phyloP scores from a whole-genome alignment of 1,140 invertebrate species.

The Globodera ellingtonae region DNA sequence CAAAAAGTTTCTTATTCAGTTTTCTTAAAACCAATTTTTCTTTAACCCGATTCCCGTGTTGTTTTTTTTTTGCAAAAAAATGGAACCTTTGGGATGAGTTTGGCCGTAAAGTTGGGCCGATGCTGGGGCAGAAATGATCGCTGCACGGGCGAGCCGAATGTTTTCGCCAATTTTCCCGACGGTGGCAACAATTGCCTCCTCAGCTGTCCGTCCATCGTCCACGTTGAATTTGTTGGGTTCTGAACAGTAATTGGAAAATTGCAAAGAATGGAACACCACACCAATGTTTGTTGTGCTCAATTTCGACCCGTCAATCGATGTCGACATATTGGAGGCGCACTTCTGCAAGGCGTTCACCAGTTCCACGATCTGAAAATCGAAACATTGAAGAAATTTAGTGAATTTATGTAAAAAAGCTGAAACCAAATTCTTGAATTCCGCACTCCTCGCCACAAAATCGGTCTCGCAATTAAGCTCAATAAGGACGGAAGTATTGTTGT shows the following conservation, averaged over 20 bases:
- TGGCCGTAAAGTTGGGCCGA: constrained; percentile 43
- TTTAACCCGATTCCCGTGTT: too few species aligned
- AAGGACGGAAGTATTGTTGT: too few species aligned
- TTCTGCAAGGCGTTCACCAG: constrained; percentile 12
- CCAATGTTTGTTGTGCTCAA: constrained; percentile 7
- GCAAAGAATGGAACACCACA: not conserved
- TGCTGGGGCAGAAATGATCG: constrained; percentile 33
- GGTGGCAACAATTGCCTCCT: constrained; percentile 53
- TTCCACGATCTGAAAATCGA: constrained; percentile 17
- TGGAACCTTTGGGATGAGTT: constrained; percentile 54
- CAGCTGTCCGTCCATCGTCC: constrained; percentile 42
- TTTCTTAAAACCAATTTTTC: too few species aligned
- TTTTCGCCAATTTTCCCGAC: constrained; percentile 63
- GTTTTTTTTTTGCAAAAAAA: too few species aligned
- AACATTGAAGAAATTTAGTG: constrained; percentile 13
- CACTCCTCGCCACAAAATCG: too few species aligned
- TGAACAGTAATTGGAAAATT: constrained; percentile 18
- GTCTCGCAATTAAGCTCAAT: too few species aligned
- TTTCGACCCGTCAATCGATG: not conserved
- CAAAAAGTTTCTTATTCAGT: too few species aligned
- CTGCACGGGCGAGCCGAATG: constrained; percentile 45
- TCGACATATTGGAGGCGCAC: not conserved
- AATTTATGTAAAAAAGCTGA: not conserved
- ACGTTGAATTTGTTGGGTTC: constrained; percentile 38
- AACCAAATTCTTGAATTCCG: too few species aligned